Evolutionary conservation across 2,888 invertebrate species (phyloP), one percentile per base, ranked within the genome.

Genomic region (Erpobdella octoculata): DNA sequence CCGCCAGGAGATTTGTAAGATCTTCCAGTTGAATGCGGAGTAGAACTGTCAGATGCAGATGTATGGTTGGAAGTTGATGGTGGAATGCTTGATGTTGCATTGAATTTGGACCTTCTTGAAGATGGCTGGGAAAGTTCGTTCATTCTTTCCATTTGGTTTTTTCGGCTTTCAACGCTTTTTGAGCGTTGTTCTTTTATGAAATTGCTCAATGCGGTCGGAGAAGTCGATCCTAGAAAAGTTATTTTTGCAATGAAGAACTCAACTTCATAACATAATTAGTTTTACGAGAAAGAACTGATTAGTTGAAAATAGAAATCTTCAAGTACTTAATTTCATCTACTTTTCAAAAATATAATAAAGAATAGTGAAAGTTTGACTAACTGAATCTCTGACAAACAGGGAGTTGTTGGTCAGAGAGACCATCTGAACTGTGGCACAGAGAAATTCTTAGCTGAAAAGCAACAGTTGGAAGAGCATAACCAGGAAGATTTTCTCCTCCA

Each of bases 111-210:
- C 31, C 69, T 69, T 58, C 69, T 53, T 31, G 46, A 48, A 9
- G 33, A 58, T 46, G 69, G 69, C 33, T 69, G 69, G n/a, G 69
- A 69, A 15, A 69, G 36, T 36, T 69, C 69, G n/a, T n/a, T 69
- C 69, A 69, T 69, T 46, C 58, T 69, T 18, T 69, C 58, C 58
- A 58, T 58, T 46, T 69, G 69, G 35, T 41, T 48, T 48, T 31
- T 33, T 35, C 46, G 48, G 37, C 35, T 38, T 69, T 69, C 69
- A 53, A 58, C 69, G 58, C 69, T 69, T 18, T 46, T 38, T 33
- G 69, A 69, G 35, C 69, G 48, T 58, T 69, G 69, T 36, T 69
- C 69, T 58, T 69, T 69, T n/a, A 69, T 69, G 28, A 69, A 69
- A 58, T 38, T 48, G 21, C 58, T 69, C 31, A 69, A 33, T 3